phyloP scores from a whole-genome alignment of 2,888 invertebrate species.

The Eumacrocentrus americanus region DNA sequence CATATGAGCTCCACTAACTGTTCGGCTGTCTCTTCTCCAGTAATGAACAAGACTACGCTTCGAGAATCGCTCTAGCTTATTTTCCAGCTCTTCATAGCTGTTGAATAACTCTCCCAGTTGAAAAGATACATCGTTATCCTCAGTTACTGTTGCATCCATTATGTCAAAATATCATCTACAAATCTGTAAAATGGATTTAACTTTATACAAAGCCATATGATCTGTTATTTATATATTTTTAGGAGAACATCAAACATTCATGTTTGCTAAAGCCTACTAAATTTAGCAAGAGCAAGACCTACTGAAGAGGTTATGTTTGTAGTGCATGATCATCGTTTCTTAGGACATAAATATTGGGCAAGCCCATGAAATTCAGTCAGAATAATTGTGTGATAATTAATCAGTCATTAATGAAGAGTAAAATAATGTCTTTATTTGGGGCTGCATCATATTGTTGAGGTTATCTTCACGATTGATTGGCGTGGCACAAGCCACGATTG shows the following conservation, averaged over 20 bases:
- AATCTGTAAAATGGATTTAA: slow-evolving; percentile 10
- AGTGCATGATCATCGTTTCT: background rate
- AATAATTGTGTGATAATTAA: background rate
- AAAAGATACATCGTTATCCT: slow-evolving; percentile 54
- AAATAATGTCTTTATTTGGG: background rate
- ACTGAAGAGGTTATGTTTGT: background rate
- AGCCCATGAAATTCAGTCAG: no score
- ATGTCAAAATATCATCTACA: slow-evolving; percentile 19
- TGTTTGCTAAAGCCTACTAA: no score
- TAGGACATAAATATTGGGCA: no score
- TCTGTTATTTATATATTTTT: background rate
- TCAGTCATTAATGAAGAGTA: background rate
- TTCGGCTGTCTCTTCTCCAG: slow-evolving; percentile 61
- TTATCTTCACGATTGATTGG: slow-evolving; percentile 54
- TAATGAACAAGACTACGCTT: slow-evolving; percentile 60
- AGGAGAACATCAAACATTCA: background rate
- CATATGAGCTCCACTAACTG: slow-evolving; percentile 61
- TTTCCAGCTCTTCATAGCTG: slow-evolving; percentile 58
- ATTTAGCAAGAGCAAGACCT: no score
- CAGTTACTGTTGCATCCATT: slow-evolving; percentile 43
- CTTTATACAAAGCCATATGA: background rate
- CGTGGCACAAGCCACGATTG: slow-evolving; percentile 57
- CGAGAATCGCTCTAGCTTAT: slow-evolving; percentile 57
- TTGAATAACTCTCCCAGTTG: slow-evolving; percentile 60
- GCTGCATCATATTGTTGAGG: slow-evolving; percentile 37